Percentiles rank a stretch among this genome's conserved stretches.
These are phyloP conservation scores for Galerucella calmariensis DNA, from an alignment of 2,888 invertebrate genomes.

Conservation along the genomic window DNA sequence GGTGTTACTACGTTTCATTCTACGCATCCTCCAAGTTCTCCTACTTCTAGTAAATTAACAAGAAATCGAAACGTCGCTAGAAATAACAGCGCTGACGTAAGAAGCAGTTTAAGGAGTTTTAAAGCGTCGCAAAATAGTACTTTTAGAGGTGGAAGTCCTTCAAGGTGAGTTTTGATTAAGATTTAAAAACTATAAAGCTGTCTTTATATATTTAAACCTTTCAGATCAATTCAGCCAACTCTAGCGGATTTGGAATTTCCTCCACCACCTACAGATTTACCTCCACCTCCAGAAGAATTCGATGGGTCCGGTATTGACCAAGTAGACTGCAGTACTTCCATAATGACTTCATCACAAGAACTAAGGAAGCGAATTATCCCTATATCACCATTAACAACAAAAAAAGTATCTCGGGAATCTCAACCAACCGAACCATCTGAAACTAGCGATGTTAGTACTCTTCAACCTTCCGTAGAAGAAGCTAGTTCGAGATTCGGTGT, in stretches of 20 bases:
- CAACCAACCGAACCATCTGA: conserved; percentile 43
- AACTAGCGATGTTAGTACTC: conserved; percentile 69
- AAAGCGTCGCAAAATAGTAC: conserved; percentile 56
- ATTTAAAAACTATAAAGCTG: neutral
- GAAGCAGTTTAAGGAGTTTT: conserved; percentile 64
- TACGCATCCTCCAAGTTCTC: conserved; percentile 70
- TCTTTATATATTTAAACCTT: conserved; percentile 4
- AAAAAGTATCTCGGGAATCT: conserved; percentile 58
- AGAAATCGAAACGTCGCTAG: conserved; percentile 65
- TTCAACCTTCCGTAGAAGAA: conserved; percentile 77
- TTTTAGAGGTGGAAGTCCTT: conserved; percentile 72
- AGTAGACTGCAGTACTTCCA: conserved; percentile 53
- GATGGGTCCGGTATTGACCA: conserved; percentile 58
- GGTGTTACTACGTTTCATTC: conserved; percentile 76
- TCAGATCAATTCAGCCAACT: conserved; percentile 75
- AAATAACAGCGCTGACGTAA: conserved; percentile 65
- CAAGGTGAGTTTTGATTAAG: conserved; percentile 54
- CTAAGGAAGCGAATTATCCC: conserved; percentile 60
- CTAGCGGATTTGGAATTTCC: conserved; percentile 89
- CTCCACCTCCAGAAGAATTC: conserved; percentile 80
- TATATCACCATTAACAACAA: conserved; percentile 58
- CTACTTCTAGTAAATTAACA: conserved; percentile 71
- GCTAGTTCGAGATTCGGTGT: conserved; percentile 79
- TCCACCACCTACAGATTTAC: conserved; percentile 83
- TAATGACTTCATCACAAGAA: conserved; percentile 59